Evolutionary conservation across 2,888 invertebrate genomes (phyloP), one percentile per base, ranked within the genome.

Genomic region (Chouioia cunea): DNA sequence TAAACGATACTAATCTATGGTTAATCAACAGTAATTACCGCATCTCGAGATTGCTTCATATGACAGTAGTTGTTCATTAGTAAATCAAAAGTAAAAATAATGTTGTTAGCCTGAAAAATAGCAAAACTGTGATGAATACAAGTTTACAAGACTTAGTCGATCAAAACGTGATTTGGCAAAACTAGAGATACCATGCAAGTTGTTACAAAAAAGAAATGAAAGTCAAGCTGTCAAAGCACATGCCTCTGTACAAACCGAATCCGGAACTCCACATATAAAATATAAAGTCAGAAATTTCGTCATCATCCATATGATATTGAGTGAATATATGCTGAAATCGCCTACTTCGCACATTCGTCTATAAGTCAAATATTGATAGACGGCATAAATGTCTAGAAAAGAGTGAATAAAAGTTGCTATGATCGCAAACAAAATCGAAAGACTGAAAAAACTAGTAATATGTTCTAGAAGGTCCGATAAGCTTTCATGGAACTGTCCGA

Each of bases 191-290:
- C 2, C 6, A 4, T 6, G 4, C 14, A 15, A 15, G 4, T 15
- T 48, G 48, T 48, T n/a, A n/a, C 1, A 48, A n/a, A 48, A 48
- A 10, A 0, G 16, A 47, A 48, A 4, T 4, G 0, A 48, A 15
- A 3, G 15, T 48, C 16, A 20, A 50, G 4, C 16, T 15, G 16
- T n/a, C n/a, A n/a, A 50, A 16, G n/a, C 2, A 50, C 50, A 16
- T 71, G 66, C 71, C 63, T 71, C 66, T 36, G 53, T 14, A 46
- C 52, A 57, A 14, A 44, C 22, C 8, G 66, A 56, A 15, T 71
- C 66, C 12, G 71, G 53, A 2, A 71, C 27, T n/a, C 58, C 54
- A 58, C 66, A 66, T 1, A 71, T 14, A 22, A 71, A 71, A 23
- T 66, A 71, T 15, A 71, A 44, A 1, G 62, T 58, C 1, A 66